Evolutionary conservation across 2,888 invertebrate species (phyloP), one percentile per base, ranked within the genome.

Genomic region (Creontiades dilutus): DNA sequence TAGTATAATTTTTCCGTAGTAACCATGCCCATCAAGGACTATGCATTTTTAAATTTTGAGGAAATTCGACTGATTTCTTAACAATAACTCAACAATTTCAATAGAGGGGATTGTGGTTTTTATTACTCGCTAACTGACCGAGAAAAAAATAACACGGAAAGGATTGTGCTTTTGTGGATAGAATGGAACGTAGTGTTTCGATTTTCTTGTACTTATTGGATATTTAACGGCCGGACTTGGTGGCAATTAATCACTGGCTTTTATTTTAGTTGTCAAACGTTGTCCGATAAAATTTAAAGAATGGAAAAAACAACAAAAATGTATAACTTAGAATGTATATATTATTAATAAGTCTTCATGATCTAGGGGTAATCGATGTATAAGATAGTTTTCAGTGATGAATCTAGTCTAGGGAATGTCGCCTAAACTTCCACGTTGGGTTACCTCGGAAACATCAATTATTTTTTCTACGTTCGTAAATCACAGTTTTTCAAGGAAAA

Each of bases 381-480:
- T 87, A 87, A 76, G 75, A 76, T 88, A 88, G 88, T 78, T 52
- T 68, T 75, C 86, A 88, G 80, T 88, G 80, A 78, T 78, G 78
- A 88, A 76, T 88, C 88, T 88, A 88, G 88, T 88, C 88, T 88
- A 78, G 80, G 78, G n/a, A 78, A 78, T 11, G 80, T 88, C 19
- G 52, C 47, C 52, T 48, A 48, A 46, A 16, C 55, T 78, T 55
- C 55, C 55, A 52, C 27, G 88, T 88, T 88, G 88, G 78, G 88
- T 88, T 88, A 88, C 78, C 88, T 88, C 88, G 68, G 1, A n/a
- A 57, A 68, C 68, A 23, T 68, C 12, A 23, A 27, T 23, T 68
- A 68, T 68, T 68, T 68, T 68, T 23, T 68, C 68, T 0, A 68
- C 0, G 9, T 16, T 47, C 11, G 52, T 11, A 11, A 23, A 57